Percentiles rank a stretch among this genome's conserved stretches.
Conservation (phyloP, 2,113 vertebrate genomes). For the Malurus elegans region DNA sequence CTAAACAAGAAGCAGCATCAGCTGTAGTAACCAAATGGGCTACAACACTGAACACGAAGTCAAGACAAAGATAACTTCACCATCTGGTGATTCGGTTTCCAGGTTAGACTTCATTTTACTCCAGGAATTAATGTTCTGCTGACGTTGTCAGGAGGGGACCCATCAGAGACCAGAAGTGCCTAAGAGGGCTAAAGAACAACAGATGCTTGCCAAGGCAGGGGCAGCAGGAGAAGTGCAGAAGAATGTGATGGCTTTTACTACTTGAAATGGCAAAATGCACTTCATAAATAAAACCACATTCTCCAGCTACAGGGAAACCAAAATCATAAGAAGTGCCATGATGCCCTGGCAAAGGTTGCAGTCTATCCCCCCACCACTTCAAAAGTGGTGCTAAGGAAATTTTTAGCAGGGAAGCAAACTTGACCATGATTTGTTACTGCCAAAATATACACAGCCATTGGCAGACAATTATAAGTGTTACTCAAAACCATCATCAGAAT, state of each 20-base stretch:
- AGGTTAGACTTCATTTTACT: neutral
- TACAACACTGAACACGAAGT: neutral
- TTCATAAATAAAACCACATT: neutral
- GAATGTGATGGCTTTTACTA: neutral
- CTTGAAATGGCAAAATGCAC: neutral
- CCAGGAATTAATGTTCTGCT: neutral
- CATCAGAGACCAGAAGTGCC: neutral
- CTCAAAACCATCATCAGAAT: constrained; percentile 34
- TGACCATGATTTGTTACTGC: neutral
- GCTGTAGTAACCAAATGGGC: neutral
- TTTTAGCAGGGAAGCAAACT: constrained; percentile 1
- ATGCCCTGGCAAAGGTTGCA: neutral
- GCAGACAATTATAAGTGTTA: constrained; percentile 34
- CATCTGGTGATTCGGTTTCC: fast-evolving
- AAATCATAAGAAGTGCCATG: neutral
- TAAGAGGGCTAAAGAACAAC: neutral
- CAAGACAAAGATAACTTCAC: neutral
- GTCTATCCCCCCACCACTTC: neutral
- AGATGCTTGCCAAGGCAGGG: no score
- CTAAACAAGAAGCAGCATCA: neutral
- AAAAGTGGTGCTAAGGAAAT: neutral
- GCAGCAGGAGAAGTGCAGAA: neutral
- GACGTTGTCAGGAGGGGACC: neutral
- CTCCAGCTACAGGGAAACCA: neutral
- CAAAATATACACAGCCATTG: constrained; percentile 37